Evolutionary conservation across 2,888 invertebrate species (phyloP).

Genomic region (Synergus laeviventris): DNA sequence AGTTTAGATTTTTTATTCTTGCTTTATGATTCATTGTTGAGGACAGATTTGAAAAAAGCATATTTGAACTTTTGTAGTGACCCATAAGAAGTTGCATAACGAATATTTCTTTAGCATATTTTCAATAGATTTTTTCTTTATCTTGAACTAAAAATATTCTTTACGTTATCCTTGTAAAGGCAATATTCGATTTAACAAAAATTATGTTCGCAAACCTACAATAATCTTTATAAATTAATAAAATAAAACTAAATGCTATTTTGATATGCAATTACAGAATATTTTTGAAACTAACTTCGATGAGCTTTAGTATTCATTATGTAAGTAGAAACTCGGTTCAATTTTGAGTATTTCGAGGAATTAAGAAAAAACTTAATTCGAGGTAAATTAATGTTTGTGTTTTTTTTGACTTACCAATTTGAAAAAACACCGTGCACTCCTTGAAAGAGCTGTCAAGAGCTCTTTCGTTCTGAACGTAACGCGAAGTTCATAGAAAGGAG

Average conservation of each 20-base stretch:
- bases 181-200: too few species aligned
- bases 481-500: slow-evolving; percentile 58
- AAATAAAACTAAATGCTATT: too few species aligned
- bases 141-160: not conserved
- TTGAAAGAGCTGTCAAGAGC: slow-evolving; percentile 52
- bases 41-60: not conserved
- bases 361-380: not conserved
- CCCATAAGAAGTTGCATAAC: not conserved
- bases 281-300: too few species aligned
- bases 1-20: too few species aligned
- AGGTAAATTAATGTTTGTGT: not conserved
- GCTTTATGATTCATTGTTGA: too few species aligned
- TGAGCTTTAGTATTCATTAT: too few species aligned
- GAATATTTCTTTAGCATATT: not conserved
- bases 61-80: not conserved
- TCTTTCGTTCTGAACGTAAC: slow-evolving; percentile 51
- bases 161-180: not conserved
- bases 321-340: not conserved
- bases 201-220: too few species aligned
- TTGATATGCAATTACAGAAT: too few species aligned
- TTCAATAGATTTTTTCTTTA: not conserved
- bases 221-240: too few species aligned
- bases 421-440: slow-evolving; percentile 43
- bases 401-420: slow-evolving; percentile 32
- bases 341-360: not conserved